Base-by-base conservation (phyloP, 1,140 invertebrate genomes). In the Drosophila mojavensis region DNA sequence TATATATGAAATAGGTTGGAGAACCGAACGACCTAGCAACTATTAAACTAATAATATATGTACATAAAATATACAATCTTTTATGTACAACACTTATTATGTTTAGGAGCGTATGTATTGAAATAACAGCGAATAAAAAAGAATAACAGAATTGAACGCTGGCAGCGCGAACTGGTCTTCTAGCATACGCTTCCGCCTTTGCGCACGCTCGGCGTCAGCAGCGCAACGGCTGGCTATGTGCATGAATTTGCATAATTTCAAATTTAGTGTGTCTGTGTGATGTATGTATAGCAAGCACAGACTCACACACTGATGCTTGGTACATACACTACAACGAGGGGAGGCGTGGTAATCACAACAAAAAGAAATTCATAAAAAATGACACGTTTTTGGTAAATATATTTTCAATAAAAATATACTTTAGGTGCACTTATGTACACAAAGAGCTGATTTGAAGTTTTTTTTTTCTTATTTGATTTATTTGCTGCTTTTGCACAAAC, bases 211-310 rank as follows among this genome's bases (percentile, higher is more conserved):
- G 53, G 51, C 75, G 62, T 36, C 36, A 24, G 53, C 67, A 59
- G 64, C 45, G 54, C 70, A 65, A 69, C 61, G 70, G 51, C 68
- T 67, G 66, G 26, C 50, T 50, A 56, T 77, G 75, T 72, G 64
- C 65, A 88, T 89, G 79, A 86, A 86, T 86, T 89, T 86, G 83
- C 83, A 86, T 86, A 86, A 89, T 79, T 88, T 88, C 47, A 56
- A 72, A 39, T 80, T 63, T 59, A 55, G 39, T 36, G 13, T 51
- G 48, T 51, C 30, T 51, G 13, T 56, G 11, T 41, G 5, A 24
- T 17, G 9, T 10, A 24, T 39, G 30, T 33, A 58, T 70, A 56
- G 3, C 36, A 71, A 54, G 48, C 26, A 50, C 60, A 58, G 24
- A 30, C 33, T 43, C 6, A 55, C 15, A 48, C 4, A 51, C 24